Conservation (phyloP, 2,113 vertebrate species). For the Malurus elegans region DNA sequence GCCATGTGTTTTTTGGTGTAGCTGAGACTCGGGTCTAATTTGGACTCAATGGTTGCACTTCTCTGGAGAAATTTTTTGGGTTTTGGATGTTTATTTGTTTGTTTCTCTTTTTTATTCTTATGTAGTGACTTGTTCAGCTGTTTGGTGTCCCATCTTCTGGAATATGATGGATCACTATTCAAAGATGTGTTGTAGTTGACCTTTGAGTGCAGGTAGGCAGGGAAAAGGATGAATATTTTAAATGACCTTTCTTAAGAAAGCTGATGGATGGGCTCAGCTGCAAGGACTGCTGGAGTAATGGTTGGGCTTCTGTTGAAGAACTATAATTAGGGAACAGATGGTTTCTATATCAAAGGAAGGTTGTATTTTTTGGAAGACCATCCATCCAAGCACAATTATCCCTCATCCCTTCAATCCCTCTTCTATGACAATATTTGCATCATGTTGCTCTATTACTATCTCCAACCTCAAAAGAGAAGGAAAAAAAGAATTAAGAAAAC, state of each 20-base stretch:
- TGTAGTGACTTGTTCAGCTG: background rate
- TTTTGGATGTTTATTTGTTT: background rate
- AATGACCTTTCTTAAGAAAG: background rate
- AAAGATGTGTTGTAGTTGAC: background rate
- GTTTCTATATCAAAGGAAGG: background rate
- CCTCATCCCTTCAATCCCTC: background rate
- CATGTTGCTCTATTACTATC: background rate
- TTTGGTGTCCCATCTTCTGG: background rate
- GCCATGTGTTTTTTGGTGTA: background rate
- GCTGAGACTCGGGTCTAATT: background rate
- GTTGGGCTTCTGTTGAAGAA: background rate
- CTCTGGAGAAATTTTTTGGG: background rate
- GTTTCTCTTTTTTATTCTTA: background rate
- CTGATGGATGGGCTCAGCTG: background rate
- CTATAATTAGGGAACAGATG: background rate
- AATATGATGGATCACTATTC: background rate
- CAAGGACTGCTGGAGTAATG: background rate
- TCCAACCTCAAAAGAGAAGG: background rate
- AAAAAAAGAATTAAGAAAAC: rapidly evolving
- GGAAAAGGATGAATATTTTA: background rate
- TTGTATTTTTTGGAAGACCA: background rate
- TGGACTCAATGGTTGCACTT: background rate
- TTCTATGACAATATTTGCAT: background rate
- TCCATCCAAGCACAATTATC: background rate
- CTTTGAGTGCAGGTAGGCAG: background rate